A percentile compares a stretch with the other conserved stretches of the same genome.
Evolutionary conservation across 2,797 vertebrate genomes (phyloP).

Genomic region (Sebastolobus alascanus): DNA sequence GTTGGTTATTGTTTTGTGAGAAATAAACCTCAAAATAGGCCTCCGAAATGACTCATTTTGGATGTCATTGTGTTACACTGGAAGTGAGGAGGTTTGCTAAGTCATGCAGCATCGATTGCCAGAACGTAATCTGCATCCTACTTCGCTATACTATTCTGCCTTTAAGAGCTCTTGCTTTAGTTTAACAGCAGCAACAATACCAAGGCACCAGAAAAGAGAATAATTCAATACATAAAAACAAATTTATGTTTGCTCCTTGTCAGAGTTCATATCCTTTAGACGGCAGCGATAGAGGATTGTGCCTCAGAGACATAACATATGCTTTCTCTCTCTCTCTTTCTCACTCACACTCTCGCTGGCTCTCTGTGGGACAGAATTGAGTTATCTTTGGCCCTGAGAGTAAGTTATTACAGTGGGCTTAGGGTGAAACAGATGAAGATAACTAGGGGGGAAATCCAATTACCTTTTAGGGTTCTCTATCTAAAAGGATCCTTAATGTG

Average conservation of each 20-base stretch:
- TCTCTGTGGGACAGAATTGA: slow-evolving; percentile 92
- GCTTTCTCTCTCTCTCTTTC: slow-evolving; percentile 71
- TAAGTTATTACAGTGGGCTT: slow-evolving; percentile 97
- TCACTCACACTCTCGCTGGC: slow-evolving; percentile 58
- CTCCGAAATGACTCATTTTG: slow-evolving; percentile 23
- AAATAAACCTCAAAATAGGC: slow-evolving; percentile 19
- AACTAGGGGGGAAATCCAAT: slow-evolving; percentile 99
- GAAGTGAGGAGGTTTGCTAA: slow-evolving; percentile 16
- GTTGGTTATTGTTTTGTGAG: slow-evolving; percentile 52
- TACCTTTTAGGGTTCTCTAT: slow-evolving; percentile 99
- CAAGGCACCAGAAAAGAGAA: slow-evolving; percentile 77
- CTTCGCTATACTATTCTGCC: background rate
- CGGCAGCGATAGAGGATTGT: slow-evolving; percentile 94
- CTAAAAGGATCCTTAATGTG: slow-evolving; percentile 99
- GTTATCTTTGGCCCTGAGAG: slow-evolving; percentile 96
- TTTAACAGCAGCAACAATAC: slow-evolving; percentile 38
- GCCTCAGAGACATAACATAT: slow-evolving; percentile 95
- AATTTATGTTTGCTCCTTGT: slow-evolving; percentile 95
- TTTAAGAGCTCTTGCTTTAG: slow-evolving; percentile 23
- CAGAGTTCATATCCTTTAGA: slow-evolving; percentile 92
- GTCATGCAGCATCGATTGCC: slow-evolving; percentile 10
- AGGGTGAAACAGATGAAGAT: slow-evolving; percentile 99
- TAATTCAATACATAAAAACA: slow-evolving; percentile 94
- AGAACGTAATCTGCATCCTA: slow-evolving; percentile 7
- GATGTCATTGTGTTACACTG: slow-evolving; percentile 7